Evolutionary conservation across 1,140 invertebrate species (phyloP), one percentile per base, ranked within the genome.

Genomic region (Dinothrombium tinctorium): DNA sequence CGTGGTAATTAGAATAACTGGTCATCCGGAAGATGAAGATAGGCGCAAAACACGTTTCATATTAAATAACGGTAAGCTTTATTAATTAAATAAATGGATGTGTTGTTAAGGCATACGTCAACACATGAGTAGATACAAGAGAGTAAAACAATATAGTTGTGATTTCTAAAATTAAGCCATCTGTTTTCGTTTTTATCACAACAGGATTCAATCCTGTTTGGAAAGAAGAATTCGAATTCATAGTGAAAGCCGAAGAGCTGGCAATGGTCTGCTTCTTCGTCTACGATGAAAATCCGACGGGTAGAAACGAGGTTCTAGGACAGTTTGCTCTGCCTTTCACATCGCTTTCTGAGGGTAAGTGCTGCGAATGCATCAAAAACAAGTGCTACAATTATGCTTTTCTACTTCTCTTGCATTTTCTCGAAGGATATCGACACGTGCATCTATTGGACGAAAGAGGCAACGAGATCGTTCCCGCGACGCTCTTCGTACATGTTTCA

Each of bases 141-240:
- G n/a, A 28, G n/a, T 29, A 11, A n/a, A 12, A 14, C 14, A 35
- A 35, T 14, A 35, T 35, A 15, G 33, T 15, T 19, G 7, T 2
- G 12, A 5, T 6, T 19, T 14, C 14, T 41, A 9, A 32, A 19
- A 43, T 29, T 35, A 9, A 35, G 28, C n/a, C 26, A 39, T 12
- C 5, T 33, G 12, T 12, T 22, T 9, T 41, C 3, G 5, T 41
- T 2, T 36, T 23, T 47, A 5, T 28, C 29, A 35, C 24, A 50
- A 26, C 46, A 65, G 66, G 67, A n/a, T 69, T 70, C 50, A 69
- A 69, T 48, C 68, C 68, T 3, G 52, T 56, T 8, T 71, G 69
- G 69, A 60, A 69, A 49, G 61, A 68, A 46, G 52, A 47, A 3
- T 62, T 67, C 42, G 48, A 41, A 14, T 60, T 69, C 44, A 48